Evolutionary conservation across 1,140 invertebrate genomes (phyloP).

Genomic region (Neodiprion pinetum): DNA sequence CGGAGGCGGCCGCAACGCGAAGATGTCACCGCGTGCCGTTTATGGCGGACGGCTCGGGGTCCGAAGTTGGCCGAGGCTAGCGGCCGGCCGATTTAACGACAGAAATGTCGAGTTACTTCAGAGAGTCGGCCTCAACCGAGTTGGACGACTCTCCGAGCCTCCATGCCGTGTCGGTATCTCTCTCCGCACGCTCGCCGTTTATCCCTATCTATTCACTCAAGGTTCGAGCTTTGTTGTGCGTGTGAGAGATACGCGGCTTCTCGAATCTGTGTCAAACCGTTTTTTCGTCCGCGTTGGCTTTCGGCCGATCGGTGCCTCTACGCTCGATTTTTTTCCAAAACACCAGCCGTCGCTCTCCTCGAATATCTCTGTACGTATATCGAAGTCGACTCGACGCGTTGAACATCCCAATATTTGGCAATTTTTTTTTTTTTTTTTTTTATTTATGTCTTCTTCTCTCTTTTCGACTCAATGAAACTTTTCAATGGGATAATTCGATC

Average conservation of each 20-base stretch:
- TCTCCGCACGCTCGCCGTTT: not conserved
- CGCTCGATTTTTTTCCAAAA: no score
- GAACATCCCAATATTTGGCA: no score
- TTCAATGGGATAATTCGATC: no score
- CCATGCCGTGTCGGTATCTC: not conserved
- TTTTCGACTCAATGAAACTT: no score
- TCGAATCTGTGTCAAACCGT: not conserved
- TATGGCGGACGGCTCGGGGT: not conserved
- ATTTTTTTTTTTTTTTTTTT: no score
- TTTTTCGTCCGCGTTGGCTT: not conserved
- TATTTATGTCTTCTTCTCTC: no score
- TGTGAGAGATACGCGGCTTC: not conserved
- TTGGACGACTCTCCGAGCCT: not conserved
- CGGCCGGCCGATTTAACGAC: conserved; percentile 5
- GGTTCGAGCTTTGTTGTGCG: not conserved
- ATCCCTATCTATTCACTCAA: not conserved
- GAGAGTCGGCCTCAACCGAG: not conserved
- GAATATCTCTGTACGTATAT: no score
- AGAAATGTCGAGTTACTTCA: not conserved
- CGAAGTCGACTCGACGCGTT: no score
- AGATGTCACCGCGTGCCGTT: not conserved
- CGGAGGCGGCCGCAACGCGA: not conserved
- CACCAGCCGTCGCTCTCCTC: no score
- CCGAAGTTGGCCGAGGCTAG: conserved; percentile 1
- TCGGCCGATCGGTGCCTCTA: no score